Base-by-base conservation (phyloP, 2,888 invertebrate genomes). In the Athalia rosae region DNA sequence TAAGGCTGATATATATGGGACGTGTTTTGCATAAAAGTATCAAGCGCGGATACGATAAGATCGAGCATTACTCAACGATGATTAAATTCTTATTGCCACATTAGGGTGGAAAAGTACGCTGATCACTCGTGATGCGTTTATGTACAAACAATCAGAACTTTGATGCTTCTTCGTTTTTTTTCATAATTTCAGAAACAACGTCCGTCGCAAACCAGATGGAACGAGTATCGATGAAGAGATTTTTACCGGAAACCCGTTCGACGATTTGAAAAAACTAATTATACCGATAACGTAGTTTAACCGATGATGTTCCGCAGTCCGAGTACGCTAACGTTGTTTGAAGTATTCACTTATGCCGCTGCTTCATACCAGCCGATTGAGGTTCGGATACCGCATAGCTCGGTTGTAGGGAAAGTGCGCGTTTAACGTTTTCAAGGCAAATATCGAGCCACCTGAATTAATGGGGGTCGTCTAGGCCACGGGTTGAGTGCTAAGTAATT, bases 401-500 rank as follows among this genome's bases (percentile, higher is more conserved):
- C 15, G 61, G 58, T 58, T 43, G 41, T 56, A 43, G 15, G 58
- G 71, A 71, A 76, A 78, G 79, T 80, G 79, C 80, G 80, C 80
- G 80, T 82, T 82, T 79, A 79, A 80, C 69, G 83, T 82, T 82
- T 82, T 81, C 81, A 81, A 78, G 82, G 85, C 84, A 85, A 86
- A 86, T 85, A 83, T 82, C 80, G 82, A 81, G 81, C 83, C 79
- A 82, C 81, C 81, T 82, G 80, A 85, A 86, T 86, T 87, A 85
- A 87, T 86, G 85, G 85, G 83, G 82, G 82, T 83, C 85, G 85
- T 87, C 87, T 85, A 86, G 87, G 86, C 85, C 84, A 85, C 80
- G 81, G 80, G 80, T 85, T 82, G 84, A 87, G 87, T 85, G 87
- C 87, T 87, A 83, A 86, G 87, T 84, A 87, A 87, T 87, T 87